These are phyloP conservation scores for Aquatica leii DNA, from an alignment of 2,888 invertebrate genomes.

Conservation along the genomic window DNA sequence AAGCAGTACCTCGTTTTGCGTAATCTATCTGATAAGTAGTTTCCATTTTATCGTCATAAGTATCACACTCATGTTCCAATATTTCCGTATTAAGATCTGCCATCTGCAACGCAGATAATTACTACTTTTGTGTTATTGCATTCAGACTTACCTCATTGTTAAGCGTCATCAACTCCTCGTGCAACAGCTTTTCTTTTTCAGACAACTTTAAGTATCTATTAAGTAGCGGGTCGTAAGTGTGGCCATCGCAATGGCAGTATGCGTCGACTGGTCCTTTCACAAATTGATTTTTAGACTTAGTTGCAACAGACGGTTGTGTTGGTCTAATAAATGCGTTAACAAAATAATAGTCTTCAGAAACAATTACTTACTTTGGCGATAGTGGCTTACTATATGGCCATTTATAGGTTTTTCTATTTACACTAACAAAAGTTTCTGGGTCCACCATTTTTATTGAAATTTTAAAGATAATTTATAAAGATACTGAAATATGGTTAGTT, in stretches of 20 bases:
- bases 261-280: conserved; percentile 67
- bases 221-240: conserved; percentile 67
- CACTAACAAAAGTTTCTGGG: conserved; percentile 62
- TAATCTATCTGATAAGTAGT: conserved; percentile 71
- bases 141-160: conserved; percentile 40
- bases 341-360: neutral
- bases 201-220: conserved; percentile 69
- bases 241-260: conserved; percentile 71
- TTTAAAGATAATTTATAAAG: neutral
- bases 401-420: conserved; percentile 63
- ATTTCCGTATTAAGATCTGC: conserved; percentile 68
- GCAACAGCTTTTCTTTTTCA: conserved; percentile 68
- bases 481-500: neutral
- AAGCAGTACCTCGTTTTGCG: conserved; percentile 64
- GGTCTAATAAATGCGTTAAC: conserved; percentile 56
- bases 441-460: conserved; percentile 35
- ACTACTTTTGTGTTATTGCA: conserved; percentile 55
- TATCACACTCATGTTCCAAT: conserved; percentile 70
- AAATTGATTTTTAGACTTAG: conserved; percentile 61
- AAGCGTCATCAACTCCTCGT: conserved; percentile 59
- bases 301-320: conserved; percentile 67
- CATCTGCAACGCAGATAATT: conserved; percentile 65
- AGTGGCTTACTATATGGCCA: conserved; percentile 70
- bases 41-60: conserved; percentile 68
- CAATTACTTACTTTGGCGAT: conserved; percentile 62